phyloP scores from a whole-genome alignment of 92 coral and sea anemone species.

The Bergia sp. region DNA sequence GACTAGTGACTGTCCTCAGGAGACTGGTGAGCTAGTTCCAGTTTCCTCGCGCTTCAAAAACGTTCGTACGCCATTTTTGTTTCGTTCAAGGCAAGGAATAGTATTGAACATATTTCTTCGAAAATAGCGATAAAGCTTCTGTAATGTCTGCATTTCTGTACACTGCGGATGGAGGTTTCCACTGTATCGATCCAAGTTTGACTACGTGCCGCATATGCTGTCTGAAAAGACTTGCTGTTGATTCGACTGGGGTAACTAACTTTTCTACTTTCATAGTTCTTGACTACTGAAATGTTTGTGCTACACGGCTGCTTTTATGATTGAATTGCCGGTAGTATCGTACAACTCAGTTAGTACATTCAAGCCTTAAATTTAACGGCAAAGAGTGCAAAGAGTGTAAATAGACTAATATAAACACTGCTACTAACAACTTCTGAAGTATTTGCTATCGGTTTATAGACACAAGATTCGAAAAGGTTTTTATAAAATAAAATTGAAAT shows the following conservation, averaged over 20 bases:
- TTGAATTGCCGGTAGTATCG: not conserved
- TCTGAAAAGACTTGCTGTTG: constrained; percentile 46
- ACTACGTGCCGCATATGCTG: constrained; percentile 4
- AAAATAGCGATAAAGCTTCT: not conserved
- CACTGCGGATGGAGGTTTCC: constrained; percentile 47
- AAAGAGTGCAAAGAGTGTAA: no score
- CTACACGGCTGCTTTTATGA: not conserved
- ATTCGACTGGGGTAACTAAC: constrained; percentile 55
- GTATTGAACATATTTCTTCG: not conserved
- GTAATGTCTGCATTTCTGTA: constrained; percentile 72
- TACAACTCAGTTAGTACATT: no score
- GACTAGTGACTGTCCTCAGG: no score
- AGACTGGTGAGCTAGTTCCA: no score
- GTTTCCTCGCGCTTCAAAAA: no score
- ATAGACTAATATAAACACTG: no score
- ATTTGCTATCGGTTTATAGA: no score
- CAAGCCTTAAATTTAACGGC: no score
- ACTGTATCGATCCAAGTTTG: constrained; percentile 41
- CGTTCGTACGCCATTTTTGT: not conserved
- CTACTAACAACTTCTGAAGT: no score
- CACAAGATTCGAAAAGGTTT: no score
- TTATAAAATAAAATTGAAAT: no score
- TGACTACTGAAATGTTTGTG: not conserved
- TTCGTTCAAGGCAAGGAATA: not conserved
- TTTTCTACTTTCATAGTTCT: not conserved